Percentiles rank a stretch among this genome's conserved stretches.
Conservation (phyloP, 2,888 invertebrate genomes). For the Chymomyza procnemis region DNA sequence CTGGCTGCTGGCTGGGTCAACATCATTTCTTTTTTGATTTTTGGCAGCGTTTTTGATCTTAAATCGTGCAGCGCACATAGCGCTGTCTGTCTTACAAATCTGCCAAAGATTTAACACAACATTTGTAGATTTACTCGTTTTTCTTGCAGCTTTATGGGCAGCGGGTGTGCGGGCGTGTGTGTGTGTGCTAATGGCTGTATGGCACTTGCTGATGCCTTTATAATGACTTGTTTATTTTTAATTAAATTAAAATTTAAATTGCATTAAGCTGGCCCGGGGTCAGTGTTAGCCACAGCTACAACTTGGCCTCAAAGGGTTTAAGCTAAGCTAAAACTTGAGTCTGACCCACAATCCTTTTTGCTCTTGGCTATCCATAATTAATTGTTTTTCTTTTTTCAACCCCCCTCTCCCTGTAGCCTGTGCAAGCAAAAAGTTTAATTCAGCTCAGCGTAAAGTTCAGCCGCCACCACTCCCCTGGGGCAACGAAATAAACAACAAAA, state of each 20-base stretch:
- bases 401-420: not conserved
- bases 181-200: slow-evolving; percentile 3
- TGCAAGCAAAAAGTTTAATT: slow-evolving; percentile 51
- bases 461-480: not conserved
- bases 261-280: slow-evolving; percentile 45
- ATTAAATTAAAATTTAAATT: slow-evolving; percentile 51
- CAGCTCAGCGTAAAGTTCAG: slow-evolving; percentile 12
- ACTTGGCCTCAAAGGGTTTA: not conserved
- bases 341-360: slow-evolving; percentile 42
- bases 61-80: not conserved
- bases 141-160: slow-evolving; percentile 3
- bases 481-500: slow-evolving; percentile 55
- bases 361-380: slow-evolving; percentile 42
- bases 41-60: slow-evolving; percentile 17
- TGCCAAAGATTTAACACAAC: not conserved
- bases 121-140: not conserved
- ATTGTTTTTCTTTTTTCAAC: slow-evolving; percentile 53
- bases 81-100: not conserved
- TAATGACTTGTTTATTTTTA: slow-evolving; percentile 60
- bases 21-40: no score
- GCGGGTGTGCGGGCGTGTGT: not conserved
- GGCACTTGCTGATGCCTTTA: slow-evolving; percentile 38
- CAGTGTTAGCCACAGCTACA: not conserved
- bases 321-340: slow-evolving; percentile 19
- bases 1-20: not conserved